Conservation (phyloP, 2,113 vertebrate species). For the Struthio camelus region DNA sequence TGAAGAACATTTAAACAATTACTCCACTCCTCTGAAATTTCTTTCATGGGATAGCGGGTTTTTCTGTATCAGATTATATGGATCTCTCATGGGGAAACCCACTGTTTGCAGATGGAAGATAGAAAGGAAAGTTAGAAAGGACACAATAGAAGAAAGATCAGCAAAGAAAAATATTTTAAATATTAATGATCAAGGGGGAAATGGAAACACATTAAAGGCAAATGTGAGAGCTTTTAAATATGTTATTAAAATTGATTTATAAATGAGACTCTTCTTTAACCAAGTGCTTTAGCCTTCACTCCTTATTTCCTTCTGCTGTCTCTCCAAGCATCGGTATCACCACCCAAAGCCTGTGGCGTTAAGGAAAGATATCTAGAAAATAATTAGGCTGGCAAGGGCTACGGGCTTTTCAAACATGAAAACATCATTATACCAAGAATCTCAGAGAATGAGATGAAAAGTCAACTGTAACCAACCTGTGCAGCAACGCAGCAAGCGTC, state of each 20-base stretch:
- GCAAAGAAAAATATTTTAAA: constrained; percentile 73
- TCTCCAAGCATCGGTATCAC: constrained; percentile 52
- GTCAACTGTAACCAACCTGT: background rate
- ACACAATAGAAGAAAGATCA: constrained; percentile 61
- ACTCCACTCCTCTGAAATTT: background rate
- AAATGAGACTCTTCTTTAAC: constrained; percentile 68
- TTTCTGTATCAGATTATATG: constrained; percentile 19
- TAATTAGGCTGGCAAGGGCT: background rate
- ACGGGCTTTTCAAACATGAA: background rate
- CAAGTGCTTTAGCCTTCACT: constrained; percentile 62
- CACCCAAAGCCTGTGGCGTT: background rate
- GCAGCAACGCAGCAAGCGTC: background rate
- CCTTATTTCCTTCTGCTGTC: constrained; percentile 60
- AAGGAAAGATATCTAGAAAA: constrained; percentile 2
- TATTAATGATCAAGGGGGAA: constrained; percentile 58
- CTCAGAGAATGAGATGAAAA: background rate
- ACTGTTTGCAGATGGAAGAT: constrained; percentile 49
- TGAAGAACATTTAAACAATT: constrained; percentile 26
- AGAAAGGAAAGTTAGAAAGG: constrained; percentile 40
- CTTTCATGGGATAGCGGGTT: background rate
- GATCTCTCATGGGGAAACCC: constrained; percentile 45
- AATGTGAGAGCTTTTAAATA: constrained; percentile 74
- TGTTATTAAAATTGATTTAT: constrained; percentile 74
- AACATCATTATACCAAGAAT: background rate
- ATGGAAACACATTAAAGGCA: constrained; percentile 71